Evolutionary conservation across 1,140 invertebrate species (phyloP).

Genomic region (Scaptodrosophila lebanonensis): DNA sequence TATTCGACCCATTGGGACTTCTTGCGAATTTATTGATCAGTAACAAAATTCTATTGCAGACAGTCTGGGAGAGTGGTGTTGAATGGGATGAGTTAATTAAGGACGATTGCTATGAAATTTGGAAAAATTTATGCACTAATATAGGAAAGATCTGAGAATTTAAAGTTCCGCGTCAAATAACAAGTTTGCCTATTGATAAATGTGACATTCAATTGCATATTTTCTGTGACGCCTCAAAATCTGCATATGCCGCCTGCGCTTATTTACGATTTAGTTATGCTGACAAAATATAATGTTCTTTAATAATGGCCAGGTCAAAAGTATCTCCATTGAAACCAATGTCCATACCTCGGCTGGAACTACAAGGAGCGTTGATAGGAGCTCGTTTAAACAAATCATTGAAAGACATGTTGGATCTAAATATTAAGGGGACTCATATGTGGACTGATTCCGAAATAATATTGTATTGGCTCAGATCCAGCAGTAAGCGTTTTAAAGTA

Average conservation of each 20-base stretch:
- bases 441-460: conserved; percentile 8
- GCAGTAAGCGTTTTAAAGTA: conserved; percentile 19
- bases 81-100: conserved; percentile 10
- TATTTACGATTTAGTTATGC: conserved; percentile 6
- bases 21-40: no score
- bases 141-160: no score
- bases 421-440: background rate
- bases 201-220: conserved; percentile 13
- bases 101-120: no score
- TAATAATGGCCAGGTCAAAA: conserved; percentile 6
- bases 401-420: background rate
- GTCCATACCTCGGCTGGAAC: conserved; percentile 11
- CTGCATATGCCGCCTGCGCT: conserved; percentile 16
- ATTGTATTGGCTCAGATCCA: conserved; percentile 7
- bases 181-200: background rate
- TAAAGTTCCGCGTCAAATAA: no score
- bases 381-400: background rate
- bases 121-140: no score
- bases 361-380: background rate
- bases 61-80: conserved; percentile 18
- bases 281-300: background rate
- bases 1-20: no score
- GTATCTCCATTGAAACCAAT: conserved; percentile 14
- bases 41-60: no score
- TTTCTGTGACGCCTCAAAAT: conserved; percentile 12